phyloP scores from a whole-genome alignment of 2,888 invertebrate genomes.

The Neria commutata region DNA sequence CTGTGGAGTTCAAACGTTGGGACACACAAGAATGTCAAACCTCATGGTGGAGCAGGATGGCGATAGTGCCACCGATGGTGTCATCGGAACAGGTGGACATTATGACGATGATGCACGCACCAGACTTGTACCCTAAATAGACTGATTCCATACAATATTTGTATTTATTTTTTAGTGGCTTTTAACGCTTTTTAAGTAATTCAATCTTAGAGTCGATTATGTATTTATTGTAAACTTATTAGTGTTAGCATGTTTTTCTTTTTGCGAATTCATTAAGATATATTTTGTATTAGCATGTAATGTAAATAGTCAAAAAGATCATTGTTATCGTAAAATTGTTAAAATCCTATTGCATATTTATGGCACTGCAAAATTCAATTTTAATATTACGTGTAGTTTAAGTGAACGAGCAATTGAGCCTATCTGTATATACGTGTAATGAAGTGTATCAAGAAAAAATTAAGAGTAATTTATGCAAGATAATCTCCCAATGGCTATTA shows the following conservation, averaged over 20 bases:
- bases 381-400: too few species aligned
- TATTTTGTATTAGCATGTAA: not conserved
- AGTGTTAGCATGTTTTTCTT: not conserved
- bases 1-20: conserved; percentile 38
- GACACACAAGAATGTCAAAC: conserved; percentile 30
- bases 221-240: not conserved
- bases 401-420: too few species aligned
- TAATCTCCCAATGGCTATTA: too few species aligned
- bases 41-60: conserved; percentile 42
- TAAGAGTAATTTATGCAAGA: too few species aligned
- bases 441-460: too few species aligned
- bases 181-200: not conserved
- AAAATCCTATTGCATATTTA: too few species aligned
- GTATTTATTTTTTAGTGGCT: not conserved
- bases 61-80: conserved; percentile 41
- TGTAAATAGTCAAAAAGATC: not conserved
- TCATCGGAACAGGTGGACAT: conserved; percentile 44
- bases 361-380: too few species aligned
- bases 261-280: not conserved
- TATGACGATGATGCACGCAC: conserved; percentile 50
- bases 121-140: conserved; percentile 51
- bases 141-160: not conserved
- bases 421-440: too few species aligned
- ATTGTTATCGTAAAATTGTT: too few species aligned
- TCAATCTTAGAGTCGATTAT: not conserved